These are phyloP conservation scores for Drusus annulatus DNA, from an alignment of 1,140 invertebrate species.

Conservation along the genomic window DNA sequence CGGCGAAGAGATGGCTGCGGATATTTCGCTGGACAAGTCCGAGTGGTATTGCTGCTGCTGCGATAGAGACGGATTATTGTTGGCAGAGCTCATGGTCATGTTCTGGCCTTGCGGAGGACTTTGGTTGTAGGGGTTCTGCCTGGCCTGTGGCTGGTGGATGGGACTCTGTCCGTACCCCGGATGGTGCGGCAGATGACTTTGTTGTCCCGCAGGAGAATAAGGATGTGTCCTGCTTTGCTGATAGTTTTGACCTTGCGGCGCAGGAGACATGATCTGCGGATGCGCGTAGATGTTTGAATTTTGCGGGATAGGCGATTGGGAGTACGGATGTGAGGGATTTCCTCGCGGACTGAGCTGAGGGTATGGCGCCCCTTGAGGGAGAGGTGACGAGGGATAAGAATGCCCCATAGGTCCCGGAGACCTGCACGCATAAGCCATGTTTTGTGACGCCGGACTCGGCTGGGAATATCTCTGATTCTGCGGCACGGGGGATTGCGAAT, in stretches of 20 bases:
- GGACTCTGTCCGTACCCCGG: conserved; percentile 54
- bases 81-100: conserved; percentile 45
- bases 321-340: conserved; percentile 65
- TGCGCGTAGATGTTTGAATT: conserved; percentile 50
- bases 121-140: conserved; percentile 47
- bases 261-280: conserved; percentile 54
- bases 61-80: conserved; percentile 31
- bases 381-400: conserved; percentile 62
- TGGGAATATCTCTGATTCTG: conserved; percentile 59
- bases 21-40: conserved; percentile 83
- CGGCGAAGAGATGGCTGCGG: conserved; percentile 82
- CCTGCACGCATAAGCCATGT: conserved; percentile 52
- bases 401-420: conserved; percentile 57
- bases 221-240: conserved; percentile 49
- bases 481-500: conserved; percentile 57
- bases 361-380: conserved; percentile 61
- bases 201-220: conserved; percentile 44
- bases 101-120: conserved; percentile 54
- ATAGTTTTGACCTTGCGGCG: conserved; percentile 47
- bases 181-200: conserved; percentile 38
- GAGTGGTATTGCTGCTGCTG: conserved; percentile 79
- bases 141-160: conserved; percentile 45
- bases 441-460: conserved; percentile 58
- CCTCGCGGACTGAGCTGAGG: conserved; percentile 62
- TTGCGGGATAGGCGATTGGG: conserved; percentile 66